Evolutionary conservation across 30 jellyfish, hydroid and myxozoan genomes (phyloP).

Genomic region (Hydra vulgaris): DNA sequence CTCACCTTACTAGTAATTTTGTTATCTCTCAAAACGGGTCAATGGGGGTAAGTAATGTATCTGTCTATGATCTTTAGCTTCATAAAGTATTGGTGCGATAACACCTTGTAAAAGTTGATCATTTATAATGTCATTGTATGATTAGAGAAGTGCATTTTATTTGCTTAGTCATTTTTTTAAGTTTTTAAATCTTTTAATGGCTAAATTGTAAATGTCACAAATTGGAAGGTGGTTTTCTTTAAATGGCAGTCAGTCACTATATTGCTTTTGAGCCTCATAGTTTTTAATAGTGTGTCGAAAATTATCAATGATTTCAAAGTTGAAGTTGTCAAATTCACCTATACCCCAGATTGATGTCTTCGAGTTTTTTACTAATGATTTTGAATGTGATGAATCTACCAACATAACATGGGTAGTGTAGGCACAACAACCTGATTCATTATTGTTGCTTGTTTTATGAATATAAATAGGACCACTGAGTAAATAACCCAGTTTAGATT

Average conservation of each 20-base stretch:
- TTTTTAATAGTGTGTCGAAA: background rate
- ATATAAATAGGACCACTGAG: conserved; percentile 10
- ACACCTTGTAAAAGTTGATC: conserved; percentile 1
- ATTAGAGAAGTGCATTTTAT: background rate
- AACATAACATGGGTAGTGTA: background rate
- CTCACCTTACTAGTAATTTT: background rate
- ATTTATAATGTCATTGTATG: conserved; percentile 2
- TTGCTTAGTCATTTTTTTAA: background rate
- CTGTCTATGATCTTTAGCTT: background rate
- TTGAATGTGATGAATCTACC: background rate
- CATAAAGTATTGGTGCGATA: background rate
- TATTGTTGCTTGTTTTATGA: too few relatives aligned
- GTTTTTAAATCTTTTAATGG: background rate
- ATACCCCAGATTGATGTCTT: background rate
- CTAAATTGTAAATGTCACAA: background rate
- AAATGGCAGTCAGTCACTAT: background rate
- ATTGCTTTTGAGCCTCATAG: background rate
- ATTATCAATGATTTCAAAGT: background rate
- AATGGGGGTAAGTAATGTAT: background rate
- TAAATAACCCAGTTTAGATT: conserved; percentile 26
- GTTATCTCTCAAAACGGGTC: background rate
- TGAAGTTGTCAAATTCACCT: background rate
- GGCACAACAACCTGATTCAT: background rate
- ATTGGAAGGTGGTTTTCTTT: background rate
- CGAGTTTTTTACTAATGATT: background rate